phyloP scores from a whole-genome alignment of 2,113 vertebrate genomes.

The Rattus norvegicus region GRCr8 NC_086036.1:70521501-70522000 shows the following conservation, averaged over 20 bases:
- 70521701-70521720: not conserved
- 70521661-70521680: not conserved
- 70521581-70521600: no score
- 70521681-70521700: not conserved
- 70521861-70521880: not conserved
- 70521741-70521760: no score
- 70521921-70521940: rapidly evolving
- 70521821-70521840: not conserved
- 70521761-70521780: not conserved
- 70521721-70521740: not conserved
- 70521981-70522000: no score
- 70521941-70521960: not conserved
- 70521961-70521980: rapidly evolving
- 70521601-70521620: no score
- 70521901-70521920: no score
- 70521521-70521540: no score
- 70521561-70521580: no score
- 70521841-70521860: not conserved
- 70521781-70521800: not conserved
- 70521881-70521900: not conserved
- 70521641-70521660: no score
- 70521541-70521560: no score
- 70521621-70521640: no score
- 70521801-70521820: not conserved
- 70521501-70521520: no score